These are phyloP conservation scores for Apeltes quadracus DNA, from an alignment of 2,113 vertebrate genomes.

Conservation along the genomic window DNA sequence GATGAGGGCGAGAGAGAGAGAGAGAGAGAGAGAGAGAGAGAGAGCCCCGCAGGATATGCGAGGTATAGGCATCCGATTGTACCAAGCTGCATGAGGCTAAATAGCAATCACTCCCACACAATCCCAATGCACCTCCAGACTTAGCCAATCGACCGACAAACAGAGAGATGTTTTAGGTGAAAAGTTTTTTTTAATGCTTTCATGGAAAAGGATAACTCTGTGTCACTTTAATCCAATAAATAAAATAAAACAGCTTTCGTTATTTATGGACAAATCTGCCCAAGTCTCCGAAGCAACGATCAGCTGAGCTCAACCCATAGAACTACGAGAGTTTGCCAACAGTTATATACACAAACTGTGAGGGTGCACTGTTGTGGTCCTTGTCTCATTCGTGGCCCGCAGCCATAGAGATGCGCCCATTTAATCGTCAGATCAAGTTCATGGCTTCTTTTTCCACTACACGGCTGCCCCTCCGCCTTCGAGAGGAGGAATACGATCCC, in stretches of 20 bases:
- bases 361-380: conserved; percentile 46
- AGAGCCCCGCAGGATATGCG: conserved; percentile 81
- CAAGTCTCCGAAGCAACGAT: conserved; percentile 23
- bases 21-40: no score
- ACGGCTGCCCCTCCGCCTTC: conserved; percentile 66
- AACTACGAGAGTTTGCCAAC: conserved; percentile 53
- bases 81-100: conserved; percentile 82
- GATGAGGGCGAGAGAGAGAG: conserved; percentile 59
- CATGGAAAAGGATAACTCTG: conserved; percentile 55
- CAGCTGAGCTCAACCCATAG: conserved; percentile 12
- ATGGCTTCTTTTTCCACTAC: conserved; percentile 74
- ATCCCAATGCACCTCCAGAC: conserved; percentile 77
- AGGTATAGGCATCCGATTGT: conserved; percentile 79
- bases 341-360: conserved; percentile 45
- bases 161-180: conserved; percentile 40
- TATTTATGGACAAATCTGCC: conserved; percentile 24
- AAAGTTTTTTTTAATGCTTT: conserved; percentile 54
- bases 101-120: conserved; percentile 84
- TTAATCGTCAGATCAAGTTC: conserved; percentile 81
- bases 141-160: conserved; percentile 49
- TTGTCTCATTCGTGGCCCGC: conserved; percentile 67
- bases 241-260: conserved; percentile 41
- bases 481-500: conserved; percentile 73
- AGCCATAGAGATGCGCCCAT: conserved; percentile 78
- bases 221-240: conserved; percentile 54